Evolutionary conservation across 2,888 invertebrate species (phyloP), one percentile per base, ranked within the genome.

Genomic region (Calliphora vomitoria): DNA sequence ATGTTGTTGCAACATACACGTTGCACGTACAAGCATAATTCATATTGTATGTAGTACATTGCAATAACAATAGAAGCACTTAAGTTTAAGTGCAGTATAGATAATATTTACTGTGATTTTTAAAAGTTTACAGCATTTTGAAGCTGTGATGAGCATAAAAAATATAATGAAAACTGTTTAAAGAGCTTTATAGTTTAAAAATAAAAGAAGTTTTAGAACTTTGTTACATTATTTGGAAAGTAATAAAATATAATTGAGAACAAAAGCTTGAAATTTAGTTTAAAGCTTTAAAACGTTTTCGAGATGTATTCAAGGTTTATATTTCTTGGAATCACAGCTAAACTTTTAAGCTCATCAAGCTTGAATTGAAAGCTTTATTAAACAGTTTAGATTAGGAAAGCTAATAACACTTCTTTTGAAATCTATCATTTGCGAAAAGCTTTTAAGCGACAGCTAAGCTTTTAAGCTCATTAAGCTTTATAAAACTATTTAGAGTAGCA

Each of bases 21-120:
- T 47, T 31, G 13, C 62, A 74, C 74, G 75, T 85, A 20, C 31
- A 62, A 53, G 25, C 20, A 75, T 79, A 68, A 68, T 58, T 68
- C 38, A 68, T 41, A 74, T 1, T 44, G 66, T 64, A 25, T 47
- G 25, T 13, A 25, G 20, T 60, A 76, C 38, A 64, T 78, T 71
- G 72, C 50, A 78, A 71, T 64, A 80, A 85, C 75, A 85, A 85
- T 80, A 62, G 69, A 75, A 62, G n/a, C 85, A 69, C 80, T 85
- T 85, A 62, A 69, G 75, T 53, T 74, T 85, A 69, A 84, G 84
- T 84, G 76, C 76, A 76, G 38, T 62, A 53, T 11, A 82, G n/a
- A 68, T 20, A 20, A 68, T 47, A 25, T 13, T 66, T 15, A 82
- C 75, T 68, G 58, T 82, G 75, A 13, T 50, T 13, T 25, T 20